Base-by-base conservation (phyloP, 2,797 vertebrate species). In the Oophaga sylvatica region DNA sequence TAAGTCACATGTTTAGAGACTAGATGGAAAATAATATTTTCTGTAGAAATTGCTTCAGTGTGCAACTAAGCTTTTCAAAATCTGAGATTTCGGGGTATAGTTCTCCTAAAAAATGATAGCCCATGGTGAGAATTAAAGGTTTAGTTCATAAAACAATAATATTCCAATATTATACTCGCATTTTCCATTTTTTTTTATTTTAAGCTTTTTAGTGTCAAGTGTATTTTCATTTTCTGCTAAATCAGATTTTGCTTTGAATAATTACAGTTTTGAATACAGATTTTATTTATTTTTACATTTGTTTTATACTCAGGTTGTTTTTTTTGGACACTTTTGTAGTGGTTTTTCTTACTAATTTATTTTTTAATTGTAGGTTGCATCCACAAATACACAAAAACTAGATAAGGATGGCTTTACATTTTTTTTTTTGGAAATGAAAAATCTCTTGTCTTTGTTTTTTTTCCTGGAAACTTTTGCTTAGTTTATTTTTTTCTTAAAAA, bases 1-100 rank as follows among this genome's bases (percentile, higher is more conserved):
- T 67, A 76, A 77, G 80, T 89, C 87, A 89, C 78, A 12, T 80
- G n/a, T 77, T 84, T 77, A 81, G 20, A 48, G 70, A 29, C 26
- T n/a, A 86, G 57, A 85, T n/a, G 31, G 35, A 80, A 81, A 79
- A 57, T 29, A 29, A 75, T 81, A 68, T 85, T 85, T 88, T 85
- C 35, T 59, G 19, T 22, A 26, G 26, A 67, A 89, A 85, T 56
- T 85, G n/a, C 41, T 81, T 82, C 35, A 26, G 68, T 53, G 65
- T 81, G 62, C 15, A 79, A 67, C 62, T 31, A 31, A 68, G 76
- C 62, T 68, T 68, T 35, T 59, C 11, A 15, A 57, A 85, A 68
- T 53, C 45, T 29, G 19, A 53, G 73, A 78, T 53, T 63, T 85
- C 22, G 4, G 71, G 41, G 41, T 53, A 75, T 22, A 53, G 20